Conservation (phyloP, 2,888 invertebrate genomes). For the Cepaea hortensis region DNA sequence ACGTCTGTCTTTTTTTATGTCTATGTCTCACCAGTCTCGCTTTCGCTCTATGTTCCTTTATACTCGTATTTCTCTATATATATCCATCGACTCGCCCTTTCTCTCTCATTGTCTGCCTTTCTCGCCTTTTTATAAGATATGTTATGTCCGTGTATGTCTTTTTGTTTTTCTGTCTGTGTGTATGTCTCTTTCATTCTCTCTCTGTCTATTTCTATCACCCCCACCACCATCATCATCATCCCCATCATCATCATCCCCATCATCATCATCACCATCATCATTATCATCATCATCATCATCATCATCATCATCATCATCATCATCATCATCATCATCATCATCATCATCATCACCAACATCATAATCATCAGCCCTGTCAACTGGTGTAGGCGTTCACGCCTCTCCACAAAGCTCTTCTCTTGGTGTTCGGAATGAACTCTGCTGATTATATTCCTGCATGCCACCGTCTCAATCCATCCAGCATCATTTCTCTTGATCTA, state of each 20-base stretch:
- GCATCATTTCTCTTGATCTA: too few species aligned
- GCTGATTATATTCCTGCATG: too few species aligned
- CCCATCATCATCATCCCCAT: background rate
- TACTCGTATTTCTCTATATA: background rate
- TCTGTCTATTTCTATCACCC: background rate
- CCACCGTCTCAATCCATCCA: too few species aligned
- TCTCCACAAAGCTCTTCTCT: too few species aligned
- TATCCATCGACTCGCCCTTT: background rate
- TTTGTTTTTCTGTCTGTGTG: constrained; percentile 21
- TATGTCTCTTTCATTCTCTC: constrained; percentile 16
- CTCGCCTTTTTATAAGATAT: too few species aligned
- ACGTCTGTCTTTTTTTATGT: too few species aligned
- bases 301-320: constrained; percentile 23
- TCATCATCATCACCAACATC: background rate
- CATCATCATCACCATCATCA: constrained; percentile 14
- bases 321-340: constrained; percentile 31
- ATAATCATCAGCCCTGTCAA: too few species aligned
- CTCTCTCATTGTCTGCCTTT: background rate
- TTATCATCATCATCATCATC: background rate
- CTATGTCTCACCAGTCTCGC: background rate
- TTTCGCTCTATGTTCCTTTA: background rate
- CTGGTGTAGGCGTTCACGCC: too few species aligned
- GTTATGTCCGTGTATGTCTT: background rate
- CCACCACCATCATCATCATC: background rate
- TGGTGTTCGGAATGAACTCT: too few species aligned